Base-by-base conservation (phyloP, 2,797 vertebrate species). In the Botia kubotai region DNA sequence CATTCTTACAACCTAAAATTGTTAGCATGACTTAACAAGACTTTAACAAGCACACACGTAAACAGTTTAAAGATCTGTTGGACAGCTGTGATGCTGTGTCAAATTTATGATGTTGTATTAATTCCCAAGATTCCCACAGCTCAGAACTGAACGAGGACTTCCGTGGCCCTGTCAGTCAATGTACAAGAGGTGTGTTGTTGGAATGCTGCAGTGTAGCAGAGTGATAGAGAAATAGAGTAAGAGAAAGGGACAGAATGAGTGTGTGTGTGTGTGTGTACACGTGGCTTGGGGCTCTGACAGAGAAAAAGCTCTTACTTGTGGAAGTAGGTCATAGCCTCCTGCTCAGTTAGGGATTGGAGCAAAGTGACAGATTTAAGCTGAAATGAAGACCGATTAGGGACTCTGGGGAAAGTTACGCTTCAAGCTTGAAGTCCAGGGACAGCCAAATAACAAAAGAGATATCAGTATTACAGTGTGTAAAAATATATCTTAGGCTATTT, bases 281-380 rank as follows among this genome's bases (percentile, higher is more conserved):
- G 79, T 75, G 80, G 72, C 82, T 76, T 23, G 48, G 12, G 69
- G 88, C 91, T 92, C 69, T 46, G 65, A 89, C 84, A 89, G 89
- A 89, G 74, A 80, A 88, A 92, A 90, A 92, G 89, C 90, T 92
- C 91, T 93, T 92, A 92, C 92, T 93, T 91, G 91, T 93, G 91
- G 91, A 95, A 94, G 92, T 94, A 94, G 94, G 93, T 93, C 93
- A 93, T 87, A 80, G 87, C 85, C 89, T 84, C 87, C 85, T 86
- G 85, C 82, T 85, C 88, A 84, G 67, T 80, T 85, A 86, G 76
- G 80, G 88, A 90, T 87, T 85, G 81, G 72, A 83, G 57, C 21
- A 72, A 87, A 89, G 87, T 86, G 90, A 87, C 55, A 86, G 89
- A 89, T 89, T 85, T 81, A 89, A 86, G 86, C 79, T 83, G 90